phyloP scores from a whole-genome alignment of 2,888 invertebrate genomes.

The Phragmatobia fuliginosa region DNA sequence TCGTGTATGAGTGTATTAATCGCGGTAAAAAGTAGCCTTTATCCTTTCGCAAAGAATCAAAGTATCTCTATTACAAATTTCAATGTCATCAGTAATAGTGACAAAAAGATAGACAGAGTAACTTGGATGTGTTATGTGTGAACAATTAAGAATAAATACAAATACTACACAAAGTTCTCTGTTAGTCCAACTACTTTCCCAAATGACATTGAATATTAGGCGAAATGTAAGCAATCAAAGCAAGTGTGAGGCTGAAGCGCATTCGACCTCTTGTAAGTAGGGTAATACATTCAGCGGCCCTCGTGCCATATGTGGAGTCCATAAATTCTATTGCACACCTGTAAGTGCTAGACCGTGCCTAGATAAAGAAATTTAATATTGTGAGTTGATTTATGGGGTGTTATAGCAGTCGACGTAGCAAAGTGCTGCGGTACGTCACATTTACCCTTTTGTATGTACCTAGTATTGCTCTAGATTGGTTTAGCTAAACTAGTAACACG shows the following conservation, averaged over 20 bases:
- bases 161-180: not conserved
- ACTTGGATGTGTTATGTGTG: no score
- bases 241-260: conserved; percentile 65
- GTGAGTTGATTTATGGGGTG: conserved; percentile 68
- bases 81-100: no score
- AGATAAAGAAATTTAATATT: conserved; percentile 80
- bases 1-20: no score
- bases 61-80: no score
- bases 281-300: conserved; percentile 77
- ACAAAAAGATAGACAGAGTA: no score
- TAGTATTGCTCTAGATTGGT: not conserved
- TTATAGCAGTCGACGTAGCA: conserved; percentile 18
- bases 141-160: no score
- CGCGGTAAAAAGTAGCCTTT: no score
- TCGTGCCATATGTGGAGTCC: conserved; percentile 73
- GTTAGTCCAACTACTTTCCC: conserved; percentile 6
- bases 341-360: conserved; percentile 76
- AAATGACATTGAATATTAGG: conserved; percentile 43
- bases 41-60: no score
- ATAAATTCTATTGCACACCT: conserved; percentile 80
- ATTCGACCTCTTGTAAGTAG: conserved; percentile 73
- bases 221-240: conserved; percentile 38
- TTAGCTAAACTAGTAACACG: no score
- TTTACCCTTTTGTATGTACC: not conserved
- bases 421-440: not conserved